A percentile compares a stretch with the other conserved stretches of the same genome.
Evolutionary conservation across 2,113 vertebrate species (phyloP).

Genomic region (Mus musculus): GRCm39 chr3:100822001-100822500

Average conservation of each 20-base stretch:
- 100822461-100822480: background rate
- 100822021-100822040: background rate
- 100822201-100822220: background rate
- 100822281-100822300: background rate
- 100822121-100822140: background rate
- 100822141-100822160: background rate
- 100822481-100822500: background rate
- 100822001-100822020: background rate
- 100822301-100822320: background rate
- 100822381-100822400: background rate
- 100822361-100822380: background rate
- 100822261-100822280: background rate
- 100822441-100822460: background rate
- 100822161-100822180: background rate
- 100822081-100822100: background rate
- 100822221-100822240: background rate
- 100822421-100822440: background rate
- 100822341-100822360: background rate
- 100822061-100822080: background rate
- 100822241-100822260: background rate
- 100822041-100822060: background rate
- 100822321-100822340: background rate
- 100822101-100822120: background rate
- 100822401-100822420: background rate
- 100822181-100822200: background rate